These are phyloP conservation scores for Eristalis tenax DNA, from an alignment of 2,888 invertebrate genomes.

Conservation along the genomic window DNA sequence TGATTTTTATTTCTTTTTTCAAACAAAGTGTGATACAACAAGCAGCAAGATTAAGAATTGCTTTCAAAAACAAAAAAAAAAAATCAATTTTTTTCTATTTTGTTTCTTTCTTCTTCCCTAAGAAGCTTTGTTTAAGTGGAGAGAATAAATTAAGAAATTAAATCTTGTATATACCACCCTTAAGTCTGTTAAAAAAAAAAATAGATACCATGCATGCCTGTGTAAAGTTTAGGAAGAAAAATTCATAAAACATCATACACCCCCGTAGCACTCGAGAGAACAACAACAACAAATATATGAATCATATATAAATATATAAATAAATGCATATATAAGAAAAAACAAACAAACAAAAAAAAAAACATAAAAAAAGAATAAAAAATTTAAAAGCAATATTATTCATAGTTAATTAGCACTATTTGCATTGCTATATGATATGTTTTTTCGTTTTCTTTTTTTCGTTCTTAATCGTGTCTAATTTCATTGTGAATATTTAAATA, in stretches of 20 bases:
- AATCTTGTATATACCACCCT: neutral
- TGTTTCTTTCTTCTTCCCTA: neutral
- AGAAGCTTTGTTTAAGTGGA: neutral
- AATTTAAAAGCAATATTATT: conserved; percentile 80
- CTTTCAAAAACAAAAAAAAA: neutral
- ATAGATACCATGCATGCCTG: neutral
- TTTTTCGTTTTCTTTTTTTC: conserved; percentile 66
- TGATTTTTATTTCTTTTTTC: neutral
- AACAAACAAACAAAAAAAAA: conserved; percentile 46
- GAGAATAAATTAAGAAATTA: neutral
- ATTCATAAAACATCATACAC: conserved; percentile 3
- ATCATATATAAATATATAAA: conserved; percentile 73
- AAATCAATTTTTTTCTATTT: conserved; percentile 29
- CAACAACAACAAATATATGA: conserved; percentile 47
- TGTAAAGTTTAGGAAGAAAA: conserved; percentile 14
- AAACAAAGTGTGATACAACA: conserved; percentile 62
- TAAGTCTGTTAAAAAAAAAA: neutral
- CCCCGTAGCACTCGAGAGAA: conserved; percentile 6
- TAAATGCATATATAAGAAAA: conserved; percentile 69
- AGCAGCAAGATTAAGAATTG: conserved; percentile 11
- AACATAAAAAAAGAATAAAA: conserved; percentile 51
- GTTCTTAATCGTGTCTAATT: conserved; percentile 75
- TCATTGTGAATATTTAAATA: conserved; percentile 79
- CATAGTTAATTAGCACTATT: conserved; percentile 79
- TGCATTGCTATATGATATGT: conserved; percentile 68